Evolutionary conservation across 1,140 invertebrate genomes (phyloP).

Genomic region (Marisa cornuarietis): DNA sequence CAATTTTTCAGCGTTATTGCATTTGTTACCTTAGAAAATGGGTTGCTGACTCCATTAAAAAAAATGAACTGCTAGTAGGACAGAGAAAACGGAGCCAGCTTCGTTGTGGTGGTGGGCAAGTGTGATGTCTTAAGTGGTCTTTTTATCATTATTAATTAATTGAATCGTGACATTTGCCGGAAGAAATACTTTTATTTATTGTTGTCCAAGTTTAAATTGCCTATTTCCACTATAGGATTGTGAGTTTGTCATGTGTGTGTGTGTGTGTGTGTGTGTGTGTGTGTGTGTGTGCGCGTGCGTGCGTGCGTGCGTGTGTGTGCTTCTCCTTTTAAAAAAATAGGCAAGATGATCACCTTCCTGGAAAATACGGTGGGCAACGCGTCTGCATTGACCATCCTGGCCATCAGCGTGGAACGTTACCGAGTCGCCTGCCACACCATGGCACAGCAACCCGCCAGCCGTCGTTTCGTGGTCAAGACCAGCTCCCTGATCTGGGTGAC

Average conservation of each 20-base stretch:
- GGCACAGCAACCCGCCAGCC: slow-evolving; percentile 61
- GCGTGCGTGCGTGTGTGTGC: too few species aligned
- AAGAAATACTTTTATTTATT: background rate
- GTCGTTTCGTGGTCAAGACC: slow-evolving; percentile 22
- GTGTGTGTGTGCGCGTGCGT: background rate
- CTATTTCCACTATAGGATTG: background rate
- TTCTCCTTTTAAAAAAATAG: slow-evolving; percentile 40
- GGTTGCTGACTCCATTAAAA: background rate
- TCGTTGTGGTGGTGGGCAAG: too few species aligned
- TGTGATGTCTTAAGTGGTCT: background rate
- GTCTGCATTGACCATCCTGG: slow-evolving; percentile 91
- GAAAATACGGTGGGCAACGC: slow-evolving; percentile 92
- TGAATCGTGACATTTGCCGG: background rate
- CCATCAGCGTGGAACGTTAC: slow-evolving; percentile 88
- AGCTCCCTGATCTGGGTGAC: slow-evolving; percentile 36
- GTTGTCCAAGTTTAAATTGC: background rate
- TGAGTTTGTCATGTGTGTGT: background rate
- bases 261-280: background rate
- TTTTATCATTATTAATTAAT: background rate
- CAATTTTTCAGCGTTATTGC: background rate
- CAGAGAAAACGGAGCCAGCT: background rate
- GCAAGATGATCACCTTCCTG: slow-evolving; percentile 84
- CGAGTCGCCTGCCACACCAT: slow-evolving; percentile 93
- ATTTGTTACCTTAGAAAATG: background rate
- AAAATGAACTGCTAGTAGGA: background rate